Percentiles rank a stretch among this genome's conserved stretches.
These are phyloP conservation scores for Cygnus buccinator DNA, from an alignment of 2,113 vertebrate genomes.

Conservation along the genomic window DNA sequence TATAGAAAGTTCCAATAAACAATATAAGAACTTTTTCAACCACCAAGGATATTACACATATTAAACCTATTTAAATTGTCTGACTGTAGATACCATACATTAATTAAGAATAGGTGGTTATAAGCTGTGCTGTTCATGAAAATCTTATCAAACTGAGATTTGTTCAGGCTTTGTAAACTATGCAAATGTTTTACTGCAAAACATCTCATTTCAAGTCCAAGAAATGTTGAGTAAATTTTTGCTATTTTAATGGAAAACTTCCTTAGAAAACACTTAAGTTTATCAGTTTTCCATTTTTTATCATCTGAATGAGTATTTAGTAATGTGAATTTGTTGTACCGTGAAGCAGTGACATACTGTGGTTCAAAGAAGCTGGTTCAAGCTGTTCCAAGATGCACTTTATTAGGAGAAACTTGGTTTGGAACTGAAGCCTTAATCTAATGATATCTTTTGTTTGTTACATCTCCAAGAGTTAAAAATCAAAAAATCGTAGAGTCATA, in stretches of 20 bases:
- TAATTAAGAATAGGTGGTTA: background rate
- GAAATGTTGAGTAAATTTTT: background rate
- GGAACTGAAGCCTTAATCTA: background rate
- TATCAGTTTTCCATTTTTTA: background rate
- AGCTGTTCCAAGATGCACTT: background rate
- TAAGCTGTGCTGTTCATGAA: background rate
- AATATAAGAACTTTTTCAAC: background rate
- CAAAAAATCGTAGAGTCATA: background rate
- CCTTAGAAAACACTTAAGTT: background rate
- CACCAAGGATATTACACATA: fast-evolving
- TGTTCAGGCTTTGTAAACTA: background rate
- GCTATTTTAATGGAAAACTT: background rate
- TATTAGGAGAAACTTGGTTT: background rate
- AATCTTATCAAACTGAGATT: background rate
- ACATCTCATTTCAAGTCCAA: background rate
- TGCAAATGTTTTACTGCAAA: background rate
- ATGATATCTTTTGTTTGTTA: background rate
- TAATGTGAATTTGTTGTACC: background rate
- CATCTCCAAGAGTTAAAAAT: background rate
- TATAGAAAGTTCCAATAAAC: background rate
- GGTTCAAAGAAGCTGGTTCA: background rate
- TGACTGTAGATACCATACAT: background rate
- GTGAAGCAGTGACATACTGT: background rate
- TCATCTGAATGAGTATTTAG: background rate
- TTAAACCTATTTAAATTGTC: background rate